Evolutionary conservation across 2,888 invertebrate genomes (phyloP), one percentile per base, ranked within the genome.

Genomic region (Calliphora vomitoria): DNA sequence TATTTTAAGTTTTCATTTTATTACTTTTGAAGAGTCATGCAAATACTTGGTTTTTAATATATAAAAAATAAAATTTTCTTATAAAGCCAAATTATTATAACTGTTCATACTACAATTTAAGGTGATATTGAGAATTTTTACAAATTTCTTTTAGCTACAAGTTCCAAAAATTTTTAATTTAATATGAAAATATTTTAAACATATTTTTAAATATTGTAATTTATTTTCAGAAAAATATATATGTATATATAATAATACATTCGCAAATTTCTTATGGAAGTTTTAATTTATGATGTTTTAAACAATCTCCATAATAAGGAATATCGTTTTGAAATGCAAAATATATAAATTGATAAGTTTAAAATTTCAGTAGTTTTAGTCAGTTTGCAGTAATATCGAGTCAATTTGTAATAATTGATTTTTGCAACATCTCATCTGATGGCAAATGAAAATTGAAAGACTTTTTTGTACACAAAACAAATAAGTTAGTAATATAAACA

Each of bases 371-470:
- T 11, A 62, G 31, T 55, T 78, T 25, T 35, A 31, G 2, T 8
- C 64, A 69, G 31, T 79, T 58, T 55, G 3, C 11, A 18, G 20
- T 18, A 69, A 44, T 58, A 13, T 68, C 18, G 20, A 80, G 20
- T 62, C 44, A 55, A 66, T 78, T 83, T 78, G 20, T 18, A 13
- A 31, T 72, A 78, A 78, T 64, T 83, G 78, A 72, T 78, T 83
- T 78, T 55, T 25, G 25, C n/a, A 66, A 35, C 18, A 25, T 64
- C 71, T 69, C 69, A 82, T 62, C 25, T 20, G 50, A 64, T 53
- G 44, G 47, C 47, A 64, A 66, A 66, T 74, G 44, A 76, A 71
- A 69, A 18, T 83, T 53, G 3, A 31, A 69, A 50, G 8, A 50
- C 31, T 5, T 62, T 71, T 76, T 68, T 62, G 2, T 0, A 62